phyloP scores from a whole-genome alignment of 1,140 invertebrate genomes.

The Drosophila mauritiana region DNA sequence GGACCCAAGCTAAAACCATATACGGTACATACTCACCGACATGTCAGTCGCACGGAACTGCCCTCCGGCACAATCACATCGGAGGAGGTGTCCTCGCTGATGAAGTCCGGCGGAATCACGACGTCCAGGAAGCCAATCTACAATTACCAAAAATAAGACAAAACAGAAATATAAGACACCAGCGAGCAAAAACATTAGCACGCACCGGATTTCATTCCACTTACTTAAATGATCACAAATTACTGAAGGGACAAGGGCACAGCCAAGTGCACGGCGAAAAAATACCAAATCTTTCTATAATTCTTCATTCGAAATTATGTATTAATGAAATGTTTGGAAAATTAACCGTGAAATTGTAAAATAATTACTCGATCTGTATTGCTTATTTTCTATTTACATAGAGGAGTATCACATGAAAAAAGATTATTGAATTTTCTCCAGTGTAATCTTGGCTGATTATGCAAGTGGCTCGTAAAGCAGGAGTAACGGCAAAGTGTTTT shows the following conservation, averaged over 20 bases:
- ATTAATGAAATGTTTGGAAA: too few species aligned
- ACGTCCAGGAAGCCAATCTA: conserved; percentile 93
- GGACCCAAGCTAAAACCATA: background rate
- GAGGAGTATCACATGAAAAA: too few species aligned
- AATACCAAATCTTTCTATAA: background rate
- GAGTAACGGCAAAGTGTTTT: conserved; percentile 61
- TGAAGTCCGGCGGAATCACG: conserved; percentile 93
- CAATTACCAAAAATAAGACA: conserved; percentile 69
- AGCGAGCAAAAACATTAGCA: conserved; percentile 15
- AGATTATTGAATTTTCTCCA: background rate
- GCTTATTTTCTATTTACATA: too few species aligned
- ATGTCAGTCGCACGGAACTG: conserved; percentile 88
- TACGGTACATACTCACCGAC: conserved; percentile 83
- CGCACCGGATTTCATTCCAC: conserved; percentile 21
- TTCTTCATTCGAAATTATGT: background rate
- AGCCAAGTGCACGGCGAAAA: background rate
- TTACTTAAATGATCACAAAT: conserved; percentile 45
- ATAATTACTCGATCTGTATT: too few species aligned
- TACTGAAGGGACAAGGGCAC: conserved; percentile 3
- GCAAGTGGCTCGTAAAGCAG: conserved; percentile 66
- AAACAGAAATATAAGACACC: background rate
- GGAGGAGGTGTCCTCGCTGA: conserved; percentile 91
- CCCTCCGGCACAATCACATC: conserved; percentile 93
- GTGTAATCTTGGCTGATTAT: conserved; percentile 56
- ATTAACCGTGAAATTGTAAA: too few species aligned